phyloP scores from a whole-genome alignment of 2,888 invertebrate species.

The Rugalucina vietnamica region DNA sequence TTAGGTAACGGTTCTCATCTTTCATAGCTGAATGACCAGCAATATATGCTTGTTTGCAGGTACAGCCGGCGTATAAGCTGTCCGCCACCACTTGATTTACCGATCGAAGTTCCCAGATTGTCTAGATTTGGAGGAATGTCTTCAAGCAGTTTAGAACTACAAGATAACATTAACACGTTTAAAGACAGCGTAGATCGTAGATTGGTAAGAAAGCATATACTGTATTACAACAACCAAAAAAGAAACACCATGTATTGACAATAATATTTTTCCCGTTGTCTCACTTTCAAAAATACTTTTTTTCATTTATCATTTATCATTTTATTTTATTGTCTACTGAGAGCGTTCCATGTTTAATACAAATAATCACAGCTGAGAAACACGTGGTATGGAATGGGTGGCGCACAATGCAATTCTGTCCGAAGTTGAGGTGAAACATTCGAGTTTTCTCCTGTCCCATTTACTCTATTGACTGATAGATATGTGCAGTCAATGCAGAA shows the following conservation, averaged over 20 bases:
- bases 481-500: no score
- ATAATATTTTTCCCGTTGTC: no score
- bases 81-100: constrained; percentile 53
- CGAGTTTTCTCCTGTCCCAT: no score
- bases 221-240: no score
- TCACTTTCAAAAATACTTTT: not conserved
- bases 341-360: not conserved
- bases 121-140: constrained; percentile 46
- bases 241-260: no score
- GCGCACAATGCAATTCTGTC: no score
- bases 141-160: constrained; percentile 28
- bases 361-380: not conserved
- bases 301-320: not conserved
- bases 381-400: not conserved
- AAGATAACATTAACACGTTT: constrained; percentile 39
- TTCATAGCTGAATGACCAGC: no score
- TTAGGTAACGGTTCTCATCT: no score
- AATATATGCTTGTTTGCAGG: constrained; percentile 34
- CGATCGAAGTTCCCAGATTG: constrained; percentile 50
- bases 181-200: constrained; percentile 47
- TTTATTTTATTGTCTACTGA: not conserved
- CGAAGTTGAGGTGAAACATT: no score
- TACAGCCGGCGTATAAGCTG: constrained; percentile 35
- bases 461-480: no score
- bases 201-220: constrained; percentile 42